A percentile compares a stretch with the other conserved stretches of the same genome.
These are phyloP conservation scores for Eupeodes latifasciatus DNA, from an alignment of 2,888 invertebrate species.

Conservation along the genomic window DNA sequence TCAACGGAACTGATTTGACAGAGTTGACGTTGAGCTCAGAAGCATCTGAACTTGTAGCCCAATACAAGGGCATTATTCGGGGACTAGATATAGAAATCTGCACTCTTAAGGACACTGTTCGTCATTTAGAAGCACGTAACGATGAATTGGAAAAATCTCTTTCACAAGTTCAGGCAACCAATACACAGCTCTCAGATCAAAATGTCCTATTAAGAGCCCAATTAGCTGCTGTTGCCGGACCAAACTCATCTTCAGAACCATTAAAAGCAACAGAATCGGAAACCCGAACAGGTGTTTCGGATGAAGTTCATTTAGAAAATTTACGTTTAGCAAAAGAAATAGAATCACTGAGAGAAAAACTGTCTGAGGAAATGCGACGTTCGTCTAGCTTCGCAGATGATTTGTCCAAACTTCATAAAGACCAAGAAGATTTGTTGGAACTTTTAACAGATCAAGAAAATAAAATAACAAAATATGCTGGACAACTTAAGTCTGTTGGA, in stretches of 20 bases:
- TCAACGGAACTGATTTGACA: constrained; percentile 85
- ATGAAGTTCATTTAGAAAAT: constrained; percentile 81
- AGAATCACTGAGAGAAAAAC: constrained; percentile 79
- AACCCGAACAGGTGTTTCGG: constrained; percentile 62
- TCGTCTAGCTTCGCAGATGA: constrained; percentile 83
- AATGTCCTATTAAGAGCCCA: constrained; percentile 93
- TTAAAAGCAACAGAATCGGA: constrained; percentile 77
- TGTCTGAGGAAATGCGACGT: constrained; percentile 79
- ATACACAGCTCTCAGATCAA: constrained; percentile 92
- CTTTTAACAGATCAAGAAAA: constrained; percentile 94
- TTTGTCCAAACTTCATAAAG: constrained; percentile 89
- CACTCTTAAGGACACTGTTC: constrained; percentile 81
- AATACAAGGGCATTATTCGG: constrained; percentile 95
- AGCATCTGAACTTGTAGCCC: constrained; percentile 84
- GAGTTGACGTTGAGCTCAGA: constrained; percentile 84
- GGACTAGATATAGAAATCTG: constrained; percentile 91
- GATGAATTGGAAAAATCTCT: constrained; percentile 84
- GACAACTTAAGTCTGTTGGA: constrained; percentile 85
- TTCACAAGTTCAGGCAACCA: constrained; percentile 88
- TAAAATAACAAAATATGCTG: constrained; percentile 88
- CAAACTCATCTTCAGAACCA: constrained; percentile 24
- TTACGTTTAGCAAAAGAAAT: constrained; percentile 82
- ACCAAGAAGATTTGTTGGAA: constrained; percentile 96
- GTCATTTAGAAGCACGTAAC: constrained; percentile 79
- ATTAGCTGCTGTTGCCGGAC: constrained; percentile 84